Conservation (phyloP, 2,113 vertebrate genomes). For the Entomyzon cyanotis region DNA sequence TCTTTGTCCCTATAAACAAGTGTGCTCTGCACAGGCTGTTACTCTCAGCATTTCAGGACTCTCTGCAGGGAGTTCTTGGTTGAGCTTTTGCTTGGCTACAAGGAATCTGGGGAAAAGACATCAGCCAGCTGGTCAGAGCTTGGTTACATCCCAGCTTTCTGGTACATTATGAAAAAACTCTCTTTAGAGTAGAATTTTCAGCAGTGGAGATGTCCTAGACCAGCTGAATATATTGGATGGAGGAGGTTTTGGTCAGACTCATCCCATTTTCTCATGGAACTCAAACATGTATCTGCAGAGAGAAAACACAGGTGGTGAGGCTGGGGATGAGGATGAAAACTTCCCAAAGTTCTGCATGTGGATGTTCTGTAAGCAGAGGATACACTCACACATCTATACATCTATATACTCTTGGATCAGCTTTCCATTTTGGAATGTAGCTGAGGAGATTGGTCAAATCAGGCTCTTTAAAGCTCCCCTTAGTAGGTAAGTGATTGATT, state of each 20-base stretch:
- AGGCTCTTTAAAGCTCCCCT: not conserved
- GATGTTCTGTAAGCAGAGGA: not conserved
- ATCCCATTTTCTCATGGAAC: not conserved
- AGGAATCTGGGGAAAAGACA: not conserved
- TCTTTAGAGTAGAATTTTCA: not conserved
- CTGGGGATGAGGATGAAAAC: not conserved
- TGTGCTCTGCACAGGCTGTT: not conserved
- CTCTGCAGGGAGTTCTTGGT: not conserved
- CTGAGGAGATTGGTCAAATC: not conserved
- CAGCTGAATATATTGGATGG: not conserved
- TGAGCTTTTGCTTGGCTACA: not conserved
- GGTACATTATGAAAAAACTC: not conserved
- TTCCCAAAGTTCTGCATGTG: not conserved
- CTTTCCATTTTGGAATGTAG: not conserved
- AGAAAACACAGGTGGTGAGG: accelerated
- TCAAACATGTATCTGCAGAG: not conserved
- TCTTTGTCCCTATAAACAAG: not conserved
- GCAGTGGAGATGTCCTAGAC: not conserved
- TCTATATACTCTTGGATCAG: not conserved
- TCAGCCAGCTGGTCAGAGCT: not conserved
- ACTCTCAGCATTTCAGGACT: not conserved
- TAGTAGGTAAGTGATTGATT: not conserved
- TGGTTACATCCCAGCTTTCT: not conserved
- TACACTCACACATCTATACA: accelerated
- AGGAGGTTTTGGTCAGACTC: not conserved